phyloP scores from a whole-genome alignment of 2,113 vertebrate species.

The Clarias gariepinus region DNA sequence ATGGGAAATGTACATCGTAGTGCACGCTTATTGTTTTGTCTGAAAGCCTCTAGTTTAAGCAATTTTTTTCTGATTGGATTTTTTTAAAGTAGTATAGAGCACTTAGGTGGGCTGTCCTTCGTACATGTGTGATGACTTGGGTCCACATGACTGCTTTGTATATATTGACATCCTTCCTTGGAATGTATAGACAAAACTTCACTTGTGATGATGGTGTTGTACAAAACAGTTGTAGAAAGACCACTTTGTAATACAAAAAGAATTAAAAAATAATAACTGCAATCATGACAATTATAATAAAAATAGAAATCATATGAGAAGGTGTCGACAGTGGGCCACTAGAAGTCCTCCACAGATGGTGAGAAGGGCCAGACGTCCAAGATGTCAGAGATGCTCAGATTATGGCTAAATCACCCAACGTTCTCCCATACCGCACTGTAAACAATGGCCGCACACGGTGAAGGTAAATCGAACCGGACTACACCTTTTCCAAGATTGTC shows the following conservation, averaged over 20 bases:
- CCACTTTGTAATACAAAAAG: slow-evolving; percentile 69
- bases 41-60: slow-evolving; percentile 5
- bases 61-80: slow-evolving; percentile 4
- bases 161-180: slow-evolving; percentile 63
- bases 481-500: slow-evolving; percentile 76
- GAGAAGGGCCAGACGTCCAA: slow-evolving; percentile 49
- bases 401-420: slow-evolving; percentile 65
- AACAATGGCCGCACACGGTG: slow-evolving; percentile 57
- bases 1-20: neutral
- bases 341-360: slow-evolving; percentile 50
- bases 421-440: slow-evolving; percentile 56
- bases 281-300: slow-evolving; percentile 58
- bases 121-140: slow-evolving; percentile 44
- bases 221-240: slow-evolving; percentile 69
- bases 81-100: neutral
- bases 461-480: slow-evolving; percentile 63
- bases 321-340: slow-evolving; percentile 52
- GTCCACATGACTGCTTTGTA: slow-evolving; percentile 48
- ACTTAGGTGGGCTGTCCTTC: slow-evolving; percentile 36
- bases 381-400: slow-evolving; percentile 59
- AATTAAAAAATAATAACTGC: slow-evolving; percentile 63
- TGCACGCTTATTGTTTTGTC: neutral
- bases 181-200: slow-evolving; percentile 67
- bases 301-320: slow-evolving; percentile 66
- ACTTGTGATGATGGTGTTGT: slow-evolving; percentile 62